Evolutionary conservation across 1,140 invertebrate genomes (phyloP), one percentile per base, ranked within the genome.

Genomic region (Atta texana): DNA sequence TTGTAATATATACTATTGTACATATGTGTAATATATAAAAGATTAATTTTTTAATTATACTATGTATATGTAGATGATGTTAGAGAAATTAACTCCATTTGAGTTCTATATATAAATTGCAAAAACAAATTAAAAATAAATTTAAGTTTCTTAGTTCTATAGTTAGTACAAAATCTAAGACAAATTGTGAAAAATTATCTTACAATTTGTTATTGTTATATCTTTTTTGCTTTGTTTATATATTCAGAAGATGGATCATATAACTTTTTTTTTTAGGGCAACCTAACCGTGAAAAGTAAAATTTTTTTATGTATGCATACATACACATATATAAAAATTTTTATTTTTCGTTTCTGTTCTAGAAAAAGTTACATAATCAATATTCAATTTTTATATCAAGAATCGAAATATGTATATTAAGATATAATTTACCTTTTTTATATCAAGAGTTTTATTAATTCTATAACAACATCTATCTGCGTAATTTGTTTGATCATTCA

Each of bases 391-490:
- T 44, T 12, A n/a, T 44, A 61, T 44, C 1, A 64, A 63, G 21
- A 61, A 7, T 61, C 5, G 49, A 64, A 64, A 64, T 74, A 49
- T 18, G 63, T 51, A 31, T 31, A 76, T 18, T 71, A 75, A 75
- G 1, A 12, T 6, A 80, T n/a, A 21, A 59, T 84, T 31, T 82
- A 71, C 0, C 24, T 12, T 3, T 16, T 72, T 71, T n/a, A 39
- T n/a, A 14, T 55, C 7, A 51, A 34, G n/a, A 8, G 24, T n/a
- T 66, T 88, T n/a, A 71, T 55, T 24, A 69, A 64, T 86, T 89
- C 86, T 61, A 59, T 78, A 88, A 85, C 61, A 74, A 77, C 74
- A 86, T 80, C 10, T 63, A 86, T 88, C 55, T 77, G 69, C 28
- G 28, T 31, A 63, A 7, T 39, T 10, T 68, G 18, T 55, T 86